phyloP scores from a whole-genome alignment of 2,888 invertebrate genomes.

The Pedicia rivosa region DNA sequence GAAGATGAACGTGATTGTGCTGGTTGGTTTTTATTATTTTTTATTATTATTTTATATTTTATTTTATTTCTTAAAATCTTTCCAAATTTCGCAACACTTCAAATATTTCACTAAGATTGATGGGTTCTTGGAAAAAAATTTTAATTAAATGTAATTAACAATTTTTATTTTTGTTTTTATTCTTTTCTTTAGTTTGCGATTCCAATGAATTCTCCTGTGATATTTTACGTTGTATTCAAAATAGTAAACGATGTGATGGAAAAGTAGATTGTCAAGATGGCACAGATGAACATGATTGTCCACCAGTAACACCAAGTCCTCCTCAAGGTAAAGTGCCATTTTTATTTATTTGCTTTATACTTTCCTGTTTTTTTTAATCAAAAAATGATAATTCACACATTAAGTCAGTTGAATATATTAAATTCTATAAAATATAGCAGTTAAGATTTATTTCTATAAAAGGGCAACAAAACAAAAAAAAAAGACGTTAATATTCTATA shows the following conservation, averaged over 20 bases:
- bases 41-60: constrained; percentile 7
- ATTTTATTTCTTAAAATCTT: background rate
- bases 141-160: background rate
- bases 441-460: no score
- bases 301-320: constrained; percentile 8
- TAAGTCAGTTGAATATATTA: no score
- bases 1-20: constrained; percentile 25
- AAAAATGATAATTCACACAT: no score
- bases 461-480: no score
- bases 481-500: no score
- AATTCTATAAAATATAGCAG: no score
- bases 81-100: no score
- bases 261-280: constrained; percentile 43
- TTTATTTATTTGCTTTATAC: no score
- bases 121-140: no score
- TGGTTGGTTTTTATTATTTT: constrained; percentile 6
- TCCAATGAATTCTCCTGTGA: constrained; percentile 45
- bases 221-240: constrained; percentile 38
- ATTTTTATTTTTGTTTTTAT: background rate
- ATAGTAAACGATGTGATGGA: constrained; percentile 40
- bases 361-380: no score
- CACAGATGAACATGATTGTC: constrained; percentile 49
- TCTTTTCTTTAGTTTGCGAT: constrained; percentile 5
- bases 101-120: no score
- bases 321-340: no score